phyloP scores from a whole-genome alignment of 2,888 invertebrate genomes.

The Sinelater perroti region DNA sequence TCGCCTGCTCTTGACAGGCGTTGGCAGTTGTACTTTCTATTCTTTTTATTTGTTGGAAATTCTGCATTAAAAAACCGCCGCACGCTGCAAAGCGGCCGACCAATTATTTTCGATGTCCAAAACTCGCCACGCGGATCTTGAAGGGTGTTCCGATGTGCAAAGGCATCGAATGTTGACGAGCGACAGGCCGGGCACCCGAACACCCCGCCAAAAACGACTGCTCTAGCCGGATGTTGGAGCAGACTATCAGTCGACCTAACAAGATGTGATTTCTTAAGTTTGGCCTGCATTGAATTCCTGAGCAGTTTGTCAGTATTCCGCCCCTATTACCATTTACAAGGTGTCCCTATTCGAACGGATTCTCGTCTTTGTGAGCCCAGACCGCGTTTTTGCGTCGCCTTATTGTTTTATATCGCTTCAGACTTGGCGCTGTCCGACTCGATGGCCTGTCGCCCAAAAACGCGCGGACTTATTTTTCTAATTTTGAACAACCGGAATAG shows the following conservation, averaged over 20 bases:
- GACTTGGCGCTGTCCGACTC: slow-evolving; percentile 15
- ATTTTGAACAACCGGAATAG: slow-evolving; percentile 8
- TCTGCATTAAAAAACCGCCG: slow-evolving; percentile 23
- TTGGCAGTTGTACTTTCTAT: slow-evolving; percentile 28
- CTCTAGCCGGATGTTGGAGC: slow-evolving; percentile 18
- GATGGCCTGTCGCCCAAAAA: slow-evolving; percentile 19
- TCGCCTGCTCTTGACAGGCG: slow-evolving; percentile 40
- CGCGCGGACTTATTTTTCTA: slow-evolving; percentile 4
- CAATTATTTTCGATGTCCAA: too few relatives aligned
- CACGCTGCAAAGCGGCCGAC: not conserved
- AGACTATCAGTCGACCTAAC: slow-evolving; percentile 22
- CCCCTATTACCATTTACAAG: slow-evolving; percentile 28
- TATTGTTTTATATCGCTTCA: slow-evolving; percentile 27
- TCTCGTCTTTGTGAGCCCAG: slow-evolving; percentile 19
- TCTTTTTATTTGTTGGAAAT: slow-evolving; percentile 23
- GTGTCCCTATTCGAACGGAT: slow-evolving; percentile 27
- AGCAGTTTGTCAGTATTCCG: slow-evolving; percentile 25
- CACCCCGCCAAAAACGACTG: slow-evolving; percentile 8
- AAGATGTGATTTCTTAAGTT: slow-evolving; percentile 30
- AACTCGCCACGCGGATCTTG: too few relatives aligned
- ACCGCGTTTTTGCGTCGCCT: slow-evolving; percentile 25
- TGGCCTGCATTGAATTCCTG: slow-evolving; percentile 24
- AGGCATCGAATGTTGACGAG: too few relatives aligned
- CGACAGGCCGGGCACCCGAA: too few relatives aligned
- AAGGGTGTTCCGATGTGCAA: too few relatives aligned